phyloP scores from a whole-genome alignment of 2,888 invertebrate species.

The Ramazzottius varieornatus region DNA sequence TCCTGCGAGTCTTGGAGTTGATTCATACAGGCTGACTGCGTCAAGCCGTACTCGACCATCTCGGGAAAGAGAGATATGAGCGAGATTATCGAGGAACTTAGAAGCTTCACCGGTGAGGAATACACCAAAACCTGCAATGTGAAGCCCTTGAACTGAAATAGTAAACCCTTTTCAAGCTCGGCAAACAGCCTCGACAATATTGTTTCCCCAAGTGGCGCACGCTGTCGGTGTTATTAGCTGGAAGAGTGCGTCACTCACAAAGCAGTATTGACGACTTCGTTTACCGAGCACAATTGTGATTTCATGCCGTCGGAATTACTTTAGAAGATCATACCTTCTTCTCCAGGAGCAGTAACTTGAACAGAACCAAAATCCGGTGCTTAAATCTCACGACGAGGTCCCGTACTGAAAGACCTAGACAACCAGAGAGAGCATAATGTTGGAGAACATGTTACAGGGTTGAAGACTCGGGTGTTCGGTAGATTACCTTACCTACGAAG shows the following conservation, averaged over 20 bases:
- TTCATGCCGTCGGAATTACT: too few relatives aligned
- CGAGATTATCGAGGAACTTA: slow-evolving; percentile 61
- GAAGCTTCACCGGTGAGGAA: slow-evolving; percentile 63
- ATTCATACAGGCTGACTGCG: slow-evolving; percentile 9
- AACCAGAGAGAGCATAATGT: not conserved
- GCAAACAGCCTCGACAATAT: too few relatives aligned
- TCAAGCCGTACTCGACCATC: slow-evolving; percentile 17
- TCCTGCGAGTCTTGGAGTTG: not conserved
- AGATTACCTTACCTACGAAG: slow-evolving; percentile 33
- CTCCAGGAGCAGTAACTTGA: slow-evolving; percentile 68
- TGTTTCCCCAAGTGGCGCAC: too few relatives aligned
- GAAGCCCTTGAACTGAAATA: slow-evolving; percentile 3
- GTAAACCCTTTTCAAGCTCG: too few relatives aligned
- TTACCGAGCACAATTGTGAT: too few relatives aligned
- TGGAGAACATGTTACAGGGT: not conserved
- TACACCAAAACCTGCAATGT: slow-evolving; percentile 54
- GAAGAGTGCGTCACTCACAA: too few relatives aligned
- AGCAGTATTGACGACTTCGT: too few relatives aligned
- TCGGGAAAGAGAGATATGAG: slow-evolving; percentile 65
- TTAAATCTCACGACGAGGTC: slow-evolving; percentile 57
- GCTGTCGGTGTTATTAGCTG: too few relatives aligned
- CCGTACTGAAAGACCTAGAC: slow-evolving; percentile 48
- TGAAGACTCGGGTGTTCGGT: not conserved
- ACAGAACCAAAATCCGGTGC: slow-evolving; percentile 66
- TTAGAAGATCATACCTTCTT: slow-evolving; percentile 28